Evolutionary conservation across 2,113 vertebrate species (phyloP).

Genomic region (Ellobius talpinus): DNA sequence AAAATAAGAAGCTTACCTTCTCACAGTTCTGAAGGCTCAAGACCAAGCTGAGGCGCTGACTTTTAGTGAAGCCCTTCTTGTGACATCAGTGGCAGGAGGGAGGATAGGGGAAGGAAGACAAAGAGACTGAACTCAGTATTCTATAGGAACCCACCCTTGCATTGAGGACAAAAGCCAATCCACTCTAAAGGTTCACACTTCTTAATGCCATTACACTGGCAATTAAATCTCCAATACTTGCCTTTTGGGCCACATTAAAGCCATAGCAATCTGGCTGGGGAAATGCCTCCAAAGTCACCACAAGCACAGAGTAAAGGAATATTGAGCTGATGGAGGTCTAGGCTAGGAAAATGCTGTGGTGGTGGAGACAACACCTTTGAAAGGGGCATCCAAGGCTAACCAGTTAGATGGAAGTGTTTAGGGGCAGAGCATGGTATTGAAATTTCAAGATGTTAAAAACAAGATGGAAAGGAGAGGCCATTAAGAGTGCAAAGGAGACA

Average conservation of each 20-base stretch:
- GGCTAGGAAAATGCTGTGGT: not conserved
- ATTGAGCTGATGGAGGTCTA: not conserved
- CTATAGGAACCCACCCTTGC: not conserved
- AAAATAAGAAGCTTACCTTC: not conserved
- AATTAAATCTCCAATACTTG: not conserved
- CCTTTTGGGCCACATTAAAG: not conserved
- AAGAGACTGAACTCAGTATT: not conserved
- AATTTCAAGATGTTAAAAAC: not conserved
- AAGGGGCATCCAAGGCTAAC: not conserved
- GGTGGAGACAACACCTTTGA: not conserved
- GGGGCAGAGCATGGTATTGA: not conserved
- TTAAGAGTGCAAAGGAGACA: not conserved
- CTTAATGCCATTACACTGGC: not conserved
- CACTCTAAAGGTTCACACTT: not conserved
- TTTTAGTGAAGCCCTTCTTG: not conserved
- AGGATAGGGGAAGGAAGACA: not conserved
- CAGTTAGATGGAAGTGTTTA: not conserved
- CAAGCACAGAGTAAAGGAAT: not conserved
- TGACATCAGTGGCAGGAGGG: not conserved
- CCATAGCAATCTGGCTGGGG: not conserved
- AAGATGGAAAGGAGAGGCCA: not conserved
- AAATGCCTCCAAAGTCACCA: not conserved
- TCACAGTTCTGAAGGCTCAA: not conserved
- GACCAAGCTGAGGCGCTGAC: not conserved
- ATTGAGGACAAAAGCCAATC: not conserved